These are phyloP conservation scores for Ctenodactylus gundi DNA, from an alignment of 2,113 vertebrate species.

Conservation along the genomic window DNA sequence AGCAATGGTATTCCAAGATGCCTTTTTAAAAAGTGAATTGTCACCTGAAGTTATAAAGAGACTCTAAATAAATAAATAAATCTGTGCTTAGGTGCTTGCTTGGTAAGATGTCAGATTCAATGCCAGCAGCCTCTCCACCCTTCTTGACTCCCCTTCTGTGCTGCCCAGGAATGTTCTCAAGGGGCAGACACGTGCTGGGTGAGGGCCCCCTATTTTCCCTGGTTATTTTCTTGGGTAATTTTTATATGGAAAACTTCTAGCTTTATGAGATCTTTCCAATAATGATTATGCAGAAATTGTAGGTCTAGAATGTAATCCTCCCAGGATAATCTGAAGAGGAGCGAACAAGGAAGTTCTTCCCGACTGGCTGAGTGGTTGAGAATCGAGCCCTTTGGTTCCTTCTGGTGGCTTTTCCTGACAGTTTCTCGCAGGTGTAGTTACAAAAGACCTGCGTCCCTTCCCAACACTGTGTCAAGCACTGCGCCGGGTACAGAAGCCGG, in stretches of 20 bases:
- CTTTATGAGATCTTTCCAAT: background rate
- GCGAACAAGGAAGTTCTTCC: background rate
- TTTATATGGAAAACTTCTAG: background rate
- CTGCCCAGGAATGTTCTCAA: background rate
- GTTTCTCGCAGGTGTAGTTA: background rate
- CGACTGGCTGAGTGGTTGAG: background rate
- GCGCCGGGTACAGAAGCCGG: background rate
- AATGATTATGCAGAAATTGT: background rate
- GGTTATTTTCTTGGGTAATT: background rate
- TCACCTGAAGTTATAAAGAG: background rate
- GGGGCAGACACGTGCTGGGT: background rate
- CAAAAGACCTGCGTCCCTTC: background rate
- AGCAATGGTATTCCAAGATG: background rate
- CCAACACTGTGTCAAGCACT: background rate
- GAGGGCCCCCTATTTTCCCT: background rate
- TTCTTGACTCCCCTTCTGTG: rapidly evolving
- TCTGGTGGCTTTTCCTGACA: background rate
- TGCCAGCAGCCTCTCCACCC: background rate
- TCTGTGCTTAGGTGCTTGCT: background rate
- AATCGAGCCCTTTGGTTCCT: background rate
- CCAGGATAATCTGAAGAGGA: background rate
- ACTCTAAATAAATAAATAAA: background rate
- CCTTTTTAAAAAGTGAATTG: conserved; percentile 32
- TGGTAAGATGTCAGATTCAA: background rate
- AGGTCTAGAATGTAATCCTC: background rate